A percentile compares a stretch with the other conserved stretches of the same genome.
phyloP scores from a whole-genome alignment of 2,888 invertebrate genomes.

The Lepas anatifera region DNA sequence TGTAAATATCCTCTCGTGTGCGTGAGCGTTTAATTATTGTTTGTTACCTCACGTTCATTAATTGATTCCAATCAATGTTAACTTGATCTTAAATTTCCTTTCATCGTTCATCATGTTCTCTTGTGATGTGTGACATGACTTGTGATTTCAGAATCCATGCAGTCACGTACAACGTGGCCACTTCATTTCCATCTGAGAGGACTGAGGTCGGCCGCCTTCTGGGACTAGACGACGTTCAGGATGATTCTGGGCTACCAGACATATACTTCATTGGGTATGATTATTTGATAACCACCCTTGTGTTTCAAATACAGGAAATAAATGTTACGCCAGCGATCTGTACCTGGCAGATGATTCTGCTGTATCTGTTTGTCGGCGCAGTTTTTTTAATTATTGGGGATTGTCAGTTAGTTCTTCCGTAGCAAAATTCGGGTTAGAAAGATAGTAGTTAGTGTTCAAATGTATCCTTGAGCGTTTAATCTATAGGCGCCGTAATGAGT shows the following conservation, averaged over 20 bases:
- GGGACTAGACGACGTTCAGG: neutral
- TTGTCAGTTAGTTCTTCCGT: neutral
- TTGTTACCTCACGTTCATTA: too few relatives aligned
- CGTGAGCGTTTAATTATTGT: too few relatives aligned
- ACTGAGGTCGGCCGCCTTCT: neutral
- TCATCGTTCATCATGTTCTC: too few relatives aligned
- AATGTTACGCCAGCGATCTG: too few relatives aligned
- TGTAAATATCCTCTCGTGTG: too few relatives aligned
- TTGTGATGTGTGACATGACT: too few relatives aligned
- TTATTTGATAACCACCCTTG: neutral
- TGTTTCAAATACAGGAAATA: neutral
- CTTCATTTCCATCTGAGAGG: conserved; percentile 38
- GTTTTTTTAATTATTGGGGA: neutral
- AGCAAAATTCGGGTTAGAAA: too few relatives aligned
- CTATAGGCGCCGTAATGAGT: too few relatives aligned
- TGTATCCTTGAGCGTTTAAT: too few relatives aligned
- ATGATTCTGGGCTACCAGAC: neutral
- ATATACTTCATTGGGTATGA: neutral
- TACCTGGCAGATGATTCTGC: neutral
- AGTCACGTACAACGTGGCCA: conserved; percentile 84
- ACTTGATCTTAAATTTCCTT: too few relatives aligned
- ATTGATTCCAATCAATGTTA: too few relatives aligned
- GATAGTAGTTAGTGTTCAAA: too few relatives aligned
- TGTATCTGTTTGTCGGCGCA: neutral
- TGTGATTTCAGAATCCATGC: conserved; percentile 47